Conservation (phyloP, 2,113 vertebrate genomes). For the Sigmodon hispidus region DNA sequence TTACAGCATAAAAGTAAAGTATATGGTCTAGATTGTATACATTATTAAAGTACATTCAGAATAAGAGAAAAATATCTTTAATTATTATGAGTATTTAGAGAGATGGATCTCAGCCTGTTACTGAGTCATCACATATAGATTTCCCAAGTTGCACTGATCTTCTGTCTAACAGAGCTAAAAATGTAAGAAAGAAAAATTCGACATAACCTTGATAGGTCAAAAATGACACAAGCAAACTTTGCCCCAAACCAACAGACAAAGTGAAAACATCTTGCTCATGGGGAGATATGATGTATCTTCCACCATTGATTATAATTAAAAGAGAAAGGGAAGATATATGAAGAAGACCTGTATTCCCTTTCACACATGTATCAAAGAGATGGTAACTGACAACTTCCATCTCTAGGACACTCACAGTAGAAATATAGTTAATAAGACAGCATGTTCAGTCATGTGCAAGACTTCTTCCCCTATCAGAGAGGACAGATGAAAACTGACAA, state of each 20-base stretch:
- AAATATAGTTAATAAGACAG: conserved; percentile 46
- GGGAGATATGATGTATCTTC: conserved; percentile 53
- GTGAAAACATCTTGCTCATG: conserved; percentile 58
- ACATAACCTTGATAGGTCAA: conserved; percentile 63
- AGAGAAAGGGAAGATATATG: conserved; percentile 64
- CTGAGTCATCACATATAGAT: not conserved
- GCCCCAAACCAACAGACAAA: conserved; percentile 28
- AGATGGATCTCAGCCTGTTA: not conserved
- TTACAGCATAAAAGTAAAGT: not conserved
- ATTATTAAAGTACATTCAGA: not conserved
- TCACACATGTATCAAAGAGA: conserved; percentile 59
- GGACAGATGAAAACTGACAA: conserved; percentile 66
- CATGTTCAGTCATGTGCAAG: conserved; percentile 58
- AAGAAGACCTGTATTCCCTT: conserved; percentile 35
- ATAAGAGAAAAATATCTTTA: not conserved
- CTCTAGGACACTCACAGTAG: conserved; percentile 40
- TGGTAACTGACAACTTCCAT: conserved; percentile 46
- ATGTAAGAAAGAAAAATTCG: not conserved
- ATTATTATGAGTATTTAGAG: not conserved
- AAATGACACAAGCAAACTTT: conserved; percentile 4
- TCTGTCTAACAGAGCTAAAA: not conserved
- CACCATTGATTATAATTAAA: conserved; percentile 69
- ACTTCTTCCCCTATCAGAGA: not conserved
- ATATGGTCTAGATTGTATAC: not conserved
- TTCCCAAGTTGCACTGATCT: not conserved